Base-by-base conservation (phyloP, 2,797 vertebrate genomes). In the Calcarius lapponicus region DNA sequence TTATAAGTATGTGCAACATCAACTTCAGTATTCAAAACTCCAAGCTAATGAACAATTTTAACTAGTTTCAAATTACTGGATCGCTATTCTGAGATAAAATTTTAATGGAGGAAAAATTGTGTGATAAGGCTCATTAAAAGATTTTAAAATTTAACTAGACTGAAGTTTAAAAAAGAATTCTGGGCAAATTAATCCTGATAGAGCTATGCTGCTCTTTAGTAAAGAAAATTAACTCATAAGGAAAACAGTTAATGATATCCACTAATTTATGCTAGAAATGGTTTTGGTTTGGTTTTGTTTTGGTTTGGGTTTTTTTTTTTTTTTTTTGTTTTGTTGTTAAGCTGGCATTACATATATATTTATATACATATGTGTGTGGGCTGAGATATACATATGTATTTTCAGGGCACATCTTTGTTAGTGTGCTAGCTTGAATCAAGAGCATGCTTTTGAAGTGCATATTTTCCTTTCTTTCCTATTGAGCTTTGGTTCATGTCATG, bases 401-500 rank as follows among this genome's bases (percentile, higher is more conserved):
- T 91, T 92, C 69, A 80, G 69, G 34, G 36, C 2, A 4, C 48
- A 61, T 94, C 79, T 91, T 91, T 82, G 45, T 86, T 88, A 72
- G n/a, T 42, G n/a, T 82, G 53, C 38, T 91, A 48, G 66, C 38
- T 48, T 89, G 92, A 83, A 82, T 76, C 24, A 82, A 87, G 61
- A 57, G 48, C 5, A 22, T 21, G 32, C 79, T 93, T 94, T 94
- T 91, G 81, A 93, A 92, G 45, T 91, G 85, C 70, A 13, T 81
- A 75, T 93, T 76, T 93, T 73, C 31, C 78, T 75, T 78, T 88
- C 53, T 71, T 82, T 87, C 79, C 42, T 38, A 60, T 7, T 87
- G 67, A 89, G 71, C 81, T 71, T 82, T 78, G 57, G 38, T 87
- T 94, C 80, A 80, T 2, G 26, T 88, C 90, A 83, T 83, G 90